These are phyloP conservation scores for Istiophorus platypterus DNA, from an alignment of 2,113 vertebrate genomes.

Conservation along the genomic window DNA sequence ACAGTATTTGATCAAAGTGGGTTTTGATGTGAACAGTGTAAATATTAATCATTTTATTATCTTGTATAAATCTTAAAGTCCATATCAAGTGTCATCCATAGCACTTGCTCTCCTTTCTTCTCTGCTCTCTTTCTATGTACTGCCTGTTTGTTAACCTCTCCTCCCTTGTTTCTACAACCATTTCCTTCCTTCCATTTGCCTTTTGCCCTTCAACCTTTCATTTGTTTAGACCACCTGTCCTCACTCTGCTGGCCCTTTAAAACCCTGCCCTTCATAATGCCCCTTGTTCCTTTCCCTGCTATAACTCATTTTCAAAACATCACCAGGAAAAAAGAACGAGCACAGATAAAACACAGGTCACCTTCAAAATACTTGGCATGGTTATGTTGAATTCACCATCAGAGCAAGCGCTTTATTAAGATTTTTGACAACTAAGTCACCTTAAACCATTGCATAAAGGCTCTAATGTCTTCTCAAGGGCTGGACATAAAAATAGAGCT, in stretches of 20 bases:
- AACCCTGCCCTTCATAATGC: conserved; percentile 70
- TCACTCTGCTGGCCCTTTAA: conserved; percentile 56
- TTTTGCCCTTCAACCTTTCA: conserved; percentile 44
- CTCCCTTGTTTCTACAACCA: neutral
- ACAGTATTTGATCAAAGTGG: neutral
- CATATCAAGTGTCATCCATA: neutral
- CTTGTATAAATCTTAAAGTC: neutral
- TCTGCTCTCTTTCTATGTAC: neutral
- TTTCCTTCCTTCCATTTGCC: conserved; percentile 12
- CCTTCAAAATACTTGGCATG: conserved; percentile 68
- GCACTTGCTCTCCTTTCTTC: neutral
- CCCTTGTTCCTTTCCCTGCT: conserved; percentile 40
- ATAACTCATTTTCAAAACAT: conserved; percentile 74
- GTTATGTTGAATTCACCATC: conserved; percentile 69
- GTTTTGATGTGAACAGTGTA: neutral
- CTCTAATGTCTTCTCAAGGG: conserved; percentile 59
- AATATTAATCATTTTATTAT: neutral
- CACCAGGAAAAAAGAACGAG: conserved; percentile 58
- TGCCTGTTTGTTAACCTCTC: conserved; percentile 8
- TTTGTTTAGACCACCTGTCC: conserved; percentile 63
- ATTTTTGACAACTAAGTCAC: conserved; percentile 65
- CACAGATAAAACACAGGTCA: conserved; percentile 76
- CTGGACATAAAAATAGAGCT: conserved; percentile 64
- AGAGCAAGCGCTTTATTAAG: conserved; percentile 62
- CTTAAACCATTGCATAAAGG: conserved; percentile 64